Evolutionary conservation across 2,113 vertebrate genomes (phyloP).

Genomic region (Morone saxatilis): DNA sequence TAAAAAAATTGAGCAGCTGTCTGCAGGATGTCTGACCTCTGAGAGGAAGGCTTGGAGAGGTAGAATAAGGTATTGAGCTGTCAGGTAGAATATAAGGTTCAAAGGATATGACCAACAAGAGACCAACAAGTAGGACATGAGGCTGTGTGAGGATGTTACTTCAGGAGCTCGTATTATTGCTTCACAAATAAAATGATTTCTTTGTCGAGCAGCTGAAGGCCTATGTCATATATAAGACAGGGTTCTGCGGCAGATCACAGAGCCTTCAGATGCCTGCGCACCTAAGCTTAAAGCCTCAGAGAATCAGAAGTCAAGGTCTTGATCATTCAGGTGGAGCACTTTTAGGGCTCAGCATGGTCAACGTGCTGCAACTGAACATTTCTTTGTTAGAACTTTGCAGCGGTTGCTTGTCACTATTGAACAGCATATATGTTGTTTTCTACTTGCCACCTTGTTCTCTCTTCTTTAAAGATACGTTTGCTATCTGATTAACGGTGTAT

Average conservation of each 20-base stretch:
- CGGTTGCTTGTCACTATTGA: too few species aligned
- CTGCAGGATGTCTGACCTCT: neutral
- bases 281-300: constrained; percentile 1
- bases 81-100: constrained; percentile 3
- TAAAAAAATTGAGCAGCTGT: neutral
- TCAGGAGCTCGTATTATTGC: neutral
- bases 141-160: neutral
- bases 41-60: neutral
- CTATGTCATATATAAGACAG: neutral
- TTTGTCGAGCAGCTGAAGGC: neutral
- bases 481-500: neutral
- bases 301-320: neutral
- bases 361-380: neutral
- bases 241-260: neutral
- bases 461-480: neutral
- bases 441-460: neutral
- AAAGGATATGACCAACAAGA: neutral
- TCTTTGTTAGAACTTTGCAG: neutral
- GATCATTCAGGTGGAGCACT: neutral
- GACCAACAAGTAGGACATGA: neutral
- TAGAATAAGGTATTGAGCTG: neutral
- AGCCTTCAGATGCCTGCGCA: neutral
- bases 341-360: too few species aligned
- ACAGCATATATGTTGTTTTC: neutral
- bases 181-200: neutral